Evolutionary conservation across 2,797 vertebrate genomes (phyloP), one percentile per base, ranked within the genome.

Genomic region (Trematomus bernacchii): DNA sequence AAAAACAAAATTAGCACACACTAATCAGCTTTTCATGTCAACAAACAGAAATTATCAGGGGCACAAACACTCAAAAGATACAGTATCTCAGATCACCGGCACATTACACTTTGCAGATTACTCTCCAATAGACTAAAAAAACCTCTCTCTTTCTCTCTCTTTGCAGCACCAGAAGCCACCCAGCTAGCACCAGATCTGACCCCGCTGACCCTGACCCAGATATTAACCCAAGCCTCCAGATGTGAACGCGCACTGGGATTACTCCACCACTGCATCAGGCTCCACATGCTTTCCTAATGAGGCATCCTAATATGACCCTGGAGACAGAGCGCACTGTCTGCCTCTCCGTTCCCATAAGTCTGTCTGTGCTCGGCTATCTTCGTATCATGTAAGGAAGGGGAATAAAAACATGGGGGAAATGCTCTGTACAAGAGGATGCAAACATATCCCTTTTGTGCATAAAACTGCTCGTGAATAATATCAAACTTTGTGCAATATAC

Each of bases 211-310:
- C 93, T 94, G 95, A 95, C 95, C 94, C 92, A 95, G 87, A 94
- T 94, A 93, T 94, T 93, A 94, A 92, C 94, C 91, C 87, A 84
- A 92, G 89, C 90, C 89, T 95, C 94, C 94, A 96, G 94, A 95
- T 95, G 94, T 95, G 93, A 90, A 89, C 83, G 73, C 78, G 79
- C 76, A 51, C 81, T 88, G 85, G 92, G 92, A 95, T 94, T 94
- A 95, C 92, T 93, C 85, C 89, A 90, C 87, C 87, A 74, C 89
- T 89, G 88, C 91, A 93, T 87, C 88, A 77, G 79, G 84, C 89
- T 90, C 89, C 92, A 93, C 92, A 93, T 91, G 91, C 93, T 91
- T 90, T 89, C 81, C 91, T 90, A 91, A 92, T 87, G 87, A 94
- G 82, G 87, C 85, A 92, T 93, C 92, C 93, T 86, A 83, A 93